Evolutionary conservation across 2,113 vertebrate genomes (phyloP).

Genomic region (Saccopteryx leptura): DNA sequence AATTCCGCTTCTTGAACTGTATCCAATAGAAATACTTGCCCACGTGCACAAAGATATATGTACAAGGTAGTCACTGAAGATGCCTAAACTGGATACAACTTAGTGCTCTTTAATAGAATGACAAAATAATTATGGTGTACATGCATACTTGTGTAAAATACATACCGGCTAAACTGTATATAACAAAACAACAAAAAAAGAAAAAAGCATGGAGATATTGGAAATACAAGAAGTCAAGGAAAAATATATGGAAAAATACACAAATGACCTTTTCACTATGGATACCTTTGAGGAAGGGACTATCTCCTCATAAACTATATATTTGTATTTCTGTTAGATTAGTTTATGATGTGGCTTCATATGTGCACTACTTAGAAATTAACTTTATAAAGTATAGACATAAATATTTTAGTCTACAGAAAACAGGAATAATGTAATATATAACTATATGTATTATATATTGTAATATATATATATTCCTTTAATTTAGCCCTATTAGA

Average conservation of each 20-base stretch:
- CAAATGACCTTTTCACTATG: neutral
- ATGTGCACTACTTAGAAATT: neutral
- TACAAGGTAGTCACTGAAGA: neutral
- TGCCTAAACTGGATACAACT: neutral
- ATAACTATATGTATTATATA: neutral
- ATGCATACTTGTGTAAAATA: conserved; percentile 26
- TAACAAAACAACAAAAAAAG: neutral
- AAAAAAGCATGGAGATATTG: neutral
- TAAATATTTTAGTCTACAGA: conserved; percentile 34
- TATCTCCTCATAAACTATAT: neutral
- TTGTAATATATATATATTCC: neutral
- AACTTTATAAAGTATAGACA: conserved; percentile 22
- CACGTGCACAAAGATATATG: neutral
- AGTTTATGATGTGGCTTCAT: neutral
- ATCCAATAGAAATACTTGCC: neutral
- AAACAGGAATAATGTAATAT: neutral
- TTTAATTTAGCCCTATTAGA: neutral
- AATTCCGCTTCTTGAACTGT: conserved; percentile 24
- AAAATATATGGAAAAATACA: conserved; percentile 43
- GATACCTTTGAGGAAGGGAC: neutral
- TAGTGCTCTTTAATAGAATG: neutral
- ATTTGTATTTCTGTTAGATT: neutral
- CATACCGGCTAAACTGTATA: neutral
- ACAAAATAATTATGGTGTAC: neutral
- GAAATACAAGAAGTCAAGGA: neutral